Base-by-base conservation (phyloP, 2,888 invertebrate species). In the Rhagonycha lutea region DNA sequence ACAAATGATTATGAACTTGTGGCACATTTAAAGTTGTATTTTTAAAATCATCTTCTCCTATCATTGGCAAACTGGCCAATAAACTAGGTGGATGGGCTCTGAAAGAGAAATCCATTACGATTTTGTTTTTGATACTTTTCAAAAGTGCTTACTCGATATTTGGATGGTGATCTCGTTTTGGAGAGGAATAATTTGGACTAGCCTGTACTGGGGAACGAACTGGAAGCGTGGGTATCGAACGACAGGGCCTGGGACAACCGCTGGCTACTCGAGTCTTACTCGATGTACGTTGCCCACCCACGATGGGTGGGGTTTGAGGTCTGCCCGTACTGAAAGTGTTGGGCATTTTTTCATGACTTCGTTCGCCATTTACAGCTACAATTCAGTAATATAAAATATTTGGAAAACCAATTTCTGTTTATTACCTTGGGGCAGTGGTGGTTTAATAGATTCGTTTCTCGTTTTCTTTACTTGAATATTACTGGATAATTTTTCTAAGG, bases 391-490 rank as follows among this genome's bases (percentile, higher is more conserved):
- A 63, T 24, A 24, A 65, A 11, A 26, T 12, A 8, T n/a, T 28
- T 1, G 10, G 2, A 47, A 68, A 14, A 60, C 9, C 14, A 68
- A 61, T 61, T n/a, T 61, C 4, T 69, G 3, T 29, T 12, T 4
- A 18, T 9, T 76, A 76, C 75, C 86, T 80, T 85, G 84, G 18
- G 85, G 82, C 70, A 86, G 79, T 28, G 82, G 84, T 26, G 86
- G 83, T 82, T 86, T 87, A 72, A 82, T 76, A 14, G 83, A 81
- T 82, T 86, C 90, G 85, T 85, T 95, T 92, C 96, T 92, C 70
- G 97, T 97, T 88, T 96, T 96, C 88, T 97, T 97, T 73, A 97
- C 94, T 90, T 95, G 95, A 84, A 98, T 95, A 89, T 96, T 97
- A 84, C 95, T 94, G 79, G 94, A 93, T 82, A 98, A 91, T 89